phyloP scores from a whole-genome alignment of 2,888 invertebrate genomes.

The Pollenia labialis region DNA sequence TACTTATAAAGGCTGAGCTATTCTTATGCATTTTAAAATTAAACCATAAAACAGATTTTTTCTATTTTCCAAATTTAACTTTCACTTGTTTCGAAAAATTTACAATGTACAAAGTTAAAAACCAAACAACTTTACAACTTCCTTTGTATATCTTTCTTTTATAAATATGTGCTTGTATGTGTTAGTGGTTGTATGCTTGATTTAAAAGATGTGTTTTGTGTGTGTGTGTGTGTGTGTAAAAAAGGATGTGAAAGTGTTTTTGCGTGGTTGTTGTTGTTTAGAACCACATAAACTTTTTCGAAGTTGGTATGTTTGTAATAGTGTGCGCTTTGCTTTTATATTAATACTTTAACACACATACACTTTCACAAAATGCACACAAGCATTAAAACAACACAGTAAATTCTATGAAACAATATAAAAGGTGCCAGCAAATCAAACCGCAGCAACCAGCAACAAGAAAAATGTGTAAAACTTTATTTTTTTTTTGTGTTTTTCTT shows the following conservation, averaged over 20 bases:
- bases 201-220: slow-evolving; percentile 3
- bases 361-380: background rate
- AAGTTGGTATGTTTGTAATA: slow-evolving; percentile 23
- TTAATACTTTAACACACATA: slow-evolving; percentile 8
- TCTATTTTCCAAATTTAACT: no score
- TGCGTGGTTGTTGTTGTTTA: slow-evolving; percentile 50
- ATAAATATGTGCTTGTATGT: background rate
- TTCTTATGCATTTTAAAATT: no score
- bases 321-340: slow-evolving; percentile 14
- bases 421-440: slow-evolving; percentile 64
- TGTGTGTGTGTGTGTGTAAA: background rate
- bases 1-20: no score
- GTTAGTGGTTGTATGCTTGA: background rate
- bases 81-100: background rate
- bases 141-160: background rate
- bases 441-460: slow-evolving; percentile 53
- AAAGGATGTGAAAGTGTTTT: slow-evolving; percentile 11
- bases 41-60: no score
- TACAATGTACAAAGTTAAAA: slow-evolving; percentile 14
- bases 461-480: slow-evolving; percentile 13
- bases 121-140: slow-evolving; percentile 6
- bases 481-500: background rate
- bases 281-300: slow-evolving; percentile 53
- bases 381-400: slow-evolving; percentile 24
- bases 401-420: slow-evolving; percentile 53